A percentile compares a stretch with the other conserved stretches of the same genome.
Evolutionary conservation across 2,888 invertebrate species (phyloP).

Genomic region (Hanleya hanleyi): DNA sequence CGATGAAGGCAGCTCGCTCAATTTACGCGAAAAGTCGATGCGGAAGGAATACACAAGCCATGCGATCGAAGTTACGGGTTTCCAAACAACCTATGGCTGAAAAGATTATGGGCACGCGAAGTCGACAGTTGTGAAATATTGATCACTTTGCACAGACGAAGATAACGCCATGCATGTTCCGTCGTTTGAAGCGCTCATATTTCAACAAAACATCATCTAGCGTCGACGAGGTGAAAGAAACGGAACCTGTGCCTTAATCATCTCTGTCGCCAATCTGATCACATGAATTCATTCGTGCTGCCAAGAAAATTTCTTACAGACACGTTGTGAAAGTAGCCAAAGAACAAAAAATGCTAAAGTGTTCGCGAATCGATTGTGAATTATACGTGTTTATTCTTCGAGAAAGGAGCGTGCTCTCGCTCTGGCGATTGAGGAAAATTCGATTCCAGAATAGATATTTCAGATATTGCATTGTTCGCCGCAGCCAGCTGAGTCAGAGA

Average conservation of each 20-base stretch:
- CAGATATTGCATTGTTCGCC: too few species aligned
- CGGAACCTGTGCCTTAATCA: not conserved
- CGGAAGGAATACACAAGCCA: not conserved
- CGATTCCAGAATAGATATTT: too few species aligned
- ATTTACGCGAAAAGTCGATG: not conserved
- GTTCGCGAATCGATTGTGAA: not conserved
- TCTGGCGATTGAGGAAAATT: too few species aligned
- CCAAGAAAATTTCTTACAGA: too few species aligned
- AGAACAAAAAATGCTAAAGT: too few species aligned
- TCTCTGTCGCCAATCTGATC: not conserved
- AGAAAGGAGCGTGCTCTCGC: not conserved
- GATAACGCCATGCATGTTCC: slow-evolving; percentile 1
- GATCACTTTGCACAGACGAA: slow-evolving; percentile 1
- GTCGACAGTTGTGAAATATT: slow-evolving; percentile 4
- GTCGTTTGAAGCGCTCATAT: slow-evolving; percentile 1
- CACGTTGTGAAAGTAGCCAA: not conserved
- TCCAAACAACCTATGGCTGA: not conserved
- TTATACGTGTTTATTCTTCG: not conserved
- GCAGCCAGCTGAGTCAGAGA: too few species aligned
- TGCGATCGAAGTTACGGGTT: slow-evolving; percentile 9
- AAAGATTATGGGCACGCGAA: not conserved
- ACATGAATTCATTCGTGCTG: not conserved
- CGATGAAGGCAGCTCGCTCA: not conserved
- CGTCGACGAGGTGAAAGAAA: slow-evolving; percentile 2
- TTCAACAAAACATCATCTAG: not conserved